These are phyloP conservation scores for Perognathus longimembris DNA, from an alignment of 2,113 vertebrate genomes.

Conservation along the genomic window DNA sequence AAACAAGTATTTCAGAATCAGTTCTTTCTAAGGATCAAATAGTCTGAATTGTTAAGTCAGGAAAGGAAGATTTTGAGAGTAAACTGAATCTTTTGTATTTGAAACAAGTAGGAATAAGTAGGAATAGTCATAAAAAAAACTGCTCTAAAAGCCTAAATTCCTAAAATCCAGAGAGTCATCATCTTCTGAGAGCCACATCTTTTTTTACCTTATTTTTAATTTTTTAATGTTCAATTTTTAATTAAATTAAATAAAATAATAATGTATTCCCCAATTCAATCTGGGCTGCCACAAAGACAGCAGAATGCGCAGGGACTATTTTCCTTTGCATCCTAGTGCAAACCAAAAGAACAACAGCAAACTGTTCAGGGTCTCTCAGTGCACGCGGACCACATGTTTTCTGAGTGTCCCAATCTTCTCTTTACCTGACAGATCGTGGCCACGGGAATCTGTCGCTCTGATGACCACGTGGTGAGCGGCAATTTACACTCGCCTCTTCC, in stretches of 20 bases:
- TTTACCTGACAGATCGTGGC: constrained; percentile 88
- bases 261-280: too few relatives aligned
- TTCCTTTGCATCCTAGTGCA: too few relatives aligned
- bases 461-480: constrained; percentile 72
- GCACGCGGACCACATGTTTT: too few relatives aligned
- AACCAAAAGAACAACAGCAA: too few relatives aligned
- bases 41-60: neutral
- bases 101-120: neutral
- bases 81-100: neutral
- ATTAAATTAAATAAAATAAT: too few relatives aligned
- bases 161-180: neutral
- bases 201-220: too few relatives aligned
- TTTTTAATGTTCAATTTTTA: too few relatives aligned
- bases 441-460: constrained; percentile 89
- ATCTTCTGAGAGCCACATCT: neutral
- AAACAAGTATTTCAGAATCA: neutral
- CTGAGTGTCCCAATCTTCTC: neutral
- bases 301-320: neutral
- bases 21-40: neutral
- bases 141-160: neutral
- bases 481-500: constrained; percentile 63
- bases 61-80: neutral
- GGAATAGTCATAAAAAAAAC: neutral
- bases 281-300: too few relatives aligned
- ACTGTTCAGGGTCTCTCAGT: too few relatives aligned